Base-by-base conservation (phyloP, 1,140 invertebrate genomes). In the Proctacanthus coquilletti region DNA sequence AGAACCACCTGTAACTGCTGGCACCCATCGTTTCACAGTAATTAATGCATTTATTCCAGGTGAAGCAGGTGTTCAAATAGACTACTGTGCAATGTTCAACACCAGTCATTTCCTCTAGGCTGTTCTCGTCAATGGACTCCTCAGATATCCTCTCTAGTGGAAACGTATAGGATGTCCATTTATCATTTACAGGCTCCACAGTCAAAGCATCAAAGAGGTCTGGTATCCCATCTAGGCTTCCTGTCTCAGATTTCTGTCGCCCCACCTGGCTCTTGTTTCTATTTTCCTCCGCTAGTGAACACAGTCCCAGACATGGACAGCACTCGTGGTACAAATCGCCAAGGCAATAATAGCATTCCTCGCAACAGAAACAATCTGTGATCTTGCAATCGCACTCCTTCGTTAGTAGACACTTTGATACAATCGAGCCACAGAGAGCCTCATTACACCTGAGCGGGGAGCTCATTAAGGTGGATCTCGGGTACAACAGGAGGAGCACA, bases 301-400 rank as follows among this genome's bases (percentile, higher is more conserved):
- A 95, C 63, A 94, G 76, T 54, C 91, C 52, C 25, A 96, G 77
- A 66, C 91, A 96, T 21, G 84, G 88, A 50, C 92, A 96, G 59
- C 92, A 96, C 56, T 95, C 87, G 34, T 74, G 77, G 51, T 87
- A 95, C 2, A 93, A 64, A 47, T 86, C 77, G 43, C 80, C 81
- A 18, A 95, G 66, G 52, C 92, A 96, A 44, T 75, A 79, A 45
- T 80, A 81, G 51, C 92, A 96, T 45, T 93, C 85, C 51, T 84
- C 83, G 63, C 86, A 93, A 50, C 92, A 95, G 3, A 82, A 81
- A 50, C 85, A 91, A 53, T 88, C 82, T 43, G 75, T 78, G 45
- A 89, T 63, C 52, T 93, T 86, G 63, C 91, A 95, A 60, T 92
- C 91, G 61, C 92, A 96, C 15, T 85, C 86, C 54, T 93, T 84